Conservation (phyloP, 64 coral and sea anemone species). For the Montipora foliosa region DNA sequence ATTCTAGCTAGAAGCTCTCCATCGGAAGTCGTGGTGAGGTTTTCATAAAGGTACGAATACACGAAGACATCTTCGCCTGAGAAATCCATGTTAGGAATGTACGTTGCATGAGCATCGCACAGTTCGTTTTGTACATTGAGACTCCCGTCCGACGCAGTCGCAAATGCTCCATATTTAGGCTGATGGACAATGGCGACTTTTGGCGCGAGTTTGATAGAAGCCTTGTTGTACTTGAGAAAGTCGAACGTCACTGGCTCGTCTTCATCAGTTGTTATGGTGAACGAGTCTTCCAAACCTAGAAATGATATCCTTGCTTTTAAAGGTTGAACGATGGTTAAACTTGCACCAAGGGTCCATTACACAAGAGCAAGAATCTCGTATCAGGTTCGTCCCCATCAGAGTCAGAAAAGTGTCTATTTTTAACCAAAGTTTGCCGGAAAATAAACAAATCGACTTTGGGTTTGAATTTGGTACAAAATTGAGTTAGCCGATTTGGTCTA, state of each 20-base stretch:
- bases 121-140: conserved; percentile 79
- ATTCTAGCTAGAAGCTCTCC: conserved; percentile 82
- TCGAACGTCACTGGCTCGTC: conserved; percentile 81
- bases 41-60: conserved; percentile 88
- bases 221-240: conserved; percentile 77
- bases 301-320: neutral
- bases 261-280: conserved; percentile 83
- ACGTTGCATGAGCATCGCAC: conserved; percentile 79
- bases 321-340: too few species aligned
- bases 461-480: too few species aligned
- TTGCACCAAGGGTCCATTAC: too few species aligned
- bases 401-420: too few species aligned
- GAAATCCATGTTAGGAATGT: conserved; percentile 79
- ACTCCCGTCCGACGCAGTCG: conserved; percentile 59
- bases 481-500: too few species aligned
- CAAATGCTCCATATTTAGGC: conserved; percentile 80
- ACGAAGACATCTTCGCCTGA: conserved; percentile 92
- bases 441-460: too few species aligned
- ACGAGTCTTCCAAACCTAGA: conserved; percentile 51
- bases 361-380: too few species aligned
- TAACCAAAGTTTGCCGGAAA: too few species aligned
- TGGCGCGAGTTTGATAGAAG: conserved; percentile 49
- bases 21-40: conserved; percentile 85
- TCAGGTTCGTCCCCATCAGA: too few species aligned
- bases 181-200: conserved; percentile 75